A percentile compares a stretch with the other conserved stretches of the same genome.
These are phyloP conservation scores for Danio kyathit DNA, from an alignment of 2,797 vertebrate species.

Conservation along the genomic window DNA sequence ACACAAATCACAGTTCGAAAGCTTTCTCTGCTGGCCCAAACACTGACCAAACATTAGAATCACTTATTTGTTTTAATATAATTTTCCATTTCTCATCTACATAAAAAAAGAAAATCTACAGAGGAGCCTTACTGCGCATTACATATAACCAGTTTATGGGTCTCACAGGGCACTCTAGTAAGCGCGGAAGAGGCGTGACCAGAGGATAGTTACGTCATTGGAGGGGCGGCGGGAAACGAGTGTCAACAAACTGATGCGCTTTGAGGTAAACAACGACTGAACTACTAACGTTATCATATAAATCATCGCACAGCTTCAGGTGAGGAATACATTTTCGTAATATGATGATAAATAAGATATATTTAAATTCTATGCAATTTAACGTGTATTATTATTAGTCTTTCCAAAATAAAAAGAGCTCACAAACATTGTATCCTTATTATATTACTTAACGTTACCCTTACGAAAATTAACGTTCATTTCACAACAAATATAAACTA, in stretches of 20 bases:
- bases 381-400: background rate
- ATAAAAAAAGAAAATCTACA: no score
- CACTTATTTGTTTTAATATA: no score
- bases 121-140: no score
- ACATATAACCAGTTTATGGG: no score
- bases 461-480: no score
- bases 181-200: background rate
- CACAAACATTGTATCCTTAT: background rate
- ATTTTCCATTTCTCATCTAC: no score
- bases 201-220: background rate
- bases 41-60: no score
- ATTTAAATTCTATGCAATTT: background rate
- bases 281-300: background rate
- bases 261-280: background rate
- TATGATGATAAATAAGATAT: no score
- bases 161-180: background rate
- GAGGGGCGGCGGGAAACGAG: background rate
- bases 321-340: background rate
- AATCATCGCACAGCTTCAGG: background rate
- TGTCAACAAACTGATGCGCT: conserved; percentile 31
- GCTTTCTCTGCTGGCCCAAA: no score
- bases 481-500: no score
- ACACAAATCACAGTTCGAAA: no score
- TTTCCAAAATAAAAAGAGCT: background rate
- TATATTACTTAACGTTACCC: no score